Conservation (phyloP, 1,140 invertebrate species). For the Ruditapes philippinarum region DNA sequence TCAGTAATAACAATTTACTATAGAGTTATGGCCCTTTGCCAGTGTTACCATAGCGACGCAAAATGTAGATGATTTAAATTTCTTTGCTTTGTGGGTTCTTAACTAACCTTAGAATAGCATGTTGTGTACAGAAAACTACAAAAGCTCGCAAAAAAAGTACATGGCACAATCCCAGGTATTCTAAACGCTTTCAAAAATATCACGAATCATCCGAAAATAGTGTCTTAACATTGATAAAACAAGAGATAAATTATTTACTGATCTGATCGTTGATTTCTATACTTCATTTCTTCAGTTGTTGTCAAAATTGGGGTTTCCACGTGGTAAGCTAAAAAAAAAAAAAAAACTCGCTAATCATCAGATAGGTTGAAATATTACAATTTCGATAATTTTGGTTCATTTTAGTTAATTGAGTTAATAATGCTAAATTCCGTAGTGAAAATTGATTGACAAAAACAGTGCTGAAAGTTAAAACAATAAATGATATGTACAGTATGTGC, state of each 20-base stretch:
- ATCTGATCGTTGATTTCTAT: neutral
- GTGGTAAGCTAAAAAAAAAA: neutral
- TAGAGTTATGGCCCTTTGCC: conserved; percentile 61
- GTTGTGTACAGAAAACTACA: neutral
- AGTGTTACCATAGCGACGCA: conserved; percentile 42
- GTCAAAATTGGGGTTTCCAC: neutral
- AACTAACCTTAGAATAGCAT: neutral
- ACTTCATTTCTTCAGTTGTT: neutral
- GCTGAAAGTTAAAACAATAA: too few relatives aligned
- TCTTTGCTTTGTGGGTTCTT: conserved; percentile 13
- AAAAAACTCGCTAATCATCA: too few relatives aligned
- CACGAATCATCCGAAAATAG: conserved; percentile 41
- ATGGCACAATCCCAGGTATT: neutral
- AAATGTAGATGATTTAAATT: conserved; percentile 40
- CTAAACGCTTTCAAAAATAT: conserved; percentile 43
- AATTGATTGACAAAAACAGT: too few relatives aligned
- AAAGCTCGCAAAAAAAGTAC: neutral
- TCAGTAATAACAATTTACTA: neutral
- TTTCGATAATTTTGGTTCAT: too few relatives aligned
- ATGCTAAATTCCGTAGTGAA: too few relatives aligned
- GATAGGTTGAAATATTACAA: too few relatives aligned
- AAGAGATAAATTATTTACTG: conserved; percentile 32
- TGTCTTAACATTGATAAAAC: neutral
- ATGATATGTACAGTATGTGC: too few relatives aligned
- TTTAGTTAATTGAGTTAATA: too few relatives aligned